Evolutionary conservation across 2,113 vertebrate species (phyloP).

Genomic region (Symphodus melops): DNA sequence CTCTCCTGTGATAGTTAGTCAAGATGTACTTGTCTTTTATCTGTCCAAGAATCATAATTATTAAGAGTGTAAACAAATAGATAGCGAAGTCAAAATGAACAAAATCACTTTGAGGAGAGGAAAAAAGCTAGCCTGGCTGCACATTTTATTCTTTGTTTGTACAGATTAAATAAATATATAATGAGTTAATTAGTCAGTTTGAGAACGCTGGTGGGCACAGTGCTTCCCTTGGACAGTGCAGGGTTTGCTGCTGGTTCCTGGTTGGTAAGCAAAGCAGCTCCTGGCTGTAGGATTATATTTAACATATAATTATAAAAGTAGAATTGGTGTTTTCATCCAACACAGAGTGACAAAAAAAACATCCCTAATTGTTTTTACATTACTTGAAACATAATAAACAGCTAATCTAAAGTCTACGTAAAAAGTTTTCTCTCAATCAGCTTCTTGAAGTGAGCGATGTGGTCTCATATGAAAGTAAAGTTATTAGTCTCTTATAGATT

Average conservation of each 20-base stretch:
- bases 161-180: background rate
- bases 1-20: background rate
- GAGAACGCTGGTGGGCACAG: background rate
- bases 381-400: slow-evolving; percentile 7
- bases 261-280: background rate
- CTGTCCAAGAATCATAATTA: background rate
- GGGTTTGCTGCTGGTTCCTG: background rate
- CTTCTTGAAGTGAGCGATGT: too few relatives aligned
- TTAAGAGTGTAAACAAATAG: background rate
- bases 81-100: background rate
- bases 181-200: background rate
- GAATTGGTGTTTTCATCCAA: background rate
- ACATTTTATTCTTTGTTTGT: background rate
- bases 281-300: background rate
- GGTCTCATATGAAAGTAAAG: too few relatives aligned
- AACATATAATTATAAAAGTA: background rate
- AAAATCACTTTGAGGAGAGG: background rate
- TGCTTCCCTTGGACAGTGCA: background rate
- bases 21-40: background rate
- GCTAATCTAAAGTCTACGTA: background rate
- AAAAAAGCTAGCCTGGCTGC: background rate
- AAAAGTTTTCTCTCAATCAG: too few relatives aligned
- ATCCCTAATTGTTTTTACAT: background rate
- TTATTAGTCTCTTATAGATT: too few relatives aligned
- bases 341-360: background rate